These are phyloP conservation scores for Gobionotothen gibberifrons DNA, from an alignment of 2,797 vertebrate species.

Conservation along the genomic window DNA sequence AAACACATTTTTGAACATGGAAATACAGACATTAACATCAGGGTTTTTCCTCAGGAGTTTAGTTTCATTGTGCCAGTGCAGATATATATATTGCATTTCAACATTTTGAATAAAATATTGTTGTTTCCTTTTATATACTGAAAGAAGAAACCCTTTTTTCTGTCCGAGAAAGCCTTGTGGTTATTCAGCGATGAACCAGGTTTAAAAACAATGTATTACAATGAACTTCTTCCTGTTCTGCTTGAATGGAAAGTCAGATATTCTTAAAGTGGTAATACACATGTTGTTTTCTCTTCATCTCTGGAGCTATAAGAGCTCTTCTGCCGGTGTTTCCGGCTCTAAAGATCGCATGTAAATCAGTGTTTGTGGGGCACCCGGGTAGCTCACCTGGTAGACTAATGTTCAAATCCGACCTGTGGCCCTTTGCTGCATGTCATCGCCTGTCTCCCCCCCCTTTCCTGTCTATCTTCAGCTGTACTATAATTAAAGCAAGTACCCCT, in stretches of 20 bases:
- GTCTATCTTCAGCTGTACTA: no score
- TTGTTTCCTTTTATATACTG: constrained; percentile 53
- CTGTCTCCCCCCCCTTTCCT: no score
- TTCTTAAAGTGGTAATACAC: constrained; percentile 43
- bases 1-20: constrained; percentile 4
- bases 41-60: constrained; percentile 17
- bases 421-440: no score
- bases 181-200: constrained; percentile 17
- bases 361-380: no score
- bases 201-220: constrained; percentile 52
- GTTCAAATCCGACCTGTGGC: no score
- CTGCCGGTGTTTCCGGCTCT: neutral
- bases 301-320: neutral
- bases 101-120: constrained; percentile 21
- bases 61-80: constrained; percentile 25
- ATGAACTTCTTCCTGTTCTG: constrained; percentile 41
- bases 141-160: constrained; percentile 32
- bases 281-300: constrained; percentile 2
- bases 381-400: no score
- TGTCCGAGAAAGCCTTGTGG: constrained; percentile 22
- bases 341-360: constrained; percentile 25
- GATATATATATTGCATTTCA: constrained; percentile 29
- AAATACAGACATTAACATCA: constrained; percentile 1
- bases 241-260: constrained; percentile 37
- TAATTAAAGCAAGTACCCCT: no score